Percentiles rank a stretch among this genome's conserved stretches.
These are phyloP conservation scores for Peucedramus taeniatus DNA, from an alignment of 2,113 vertebrate genomes.

Conservation along the genomic window DNA sequence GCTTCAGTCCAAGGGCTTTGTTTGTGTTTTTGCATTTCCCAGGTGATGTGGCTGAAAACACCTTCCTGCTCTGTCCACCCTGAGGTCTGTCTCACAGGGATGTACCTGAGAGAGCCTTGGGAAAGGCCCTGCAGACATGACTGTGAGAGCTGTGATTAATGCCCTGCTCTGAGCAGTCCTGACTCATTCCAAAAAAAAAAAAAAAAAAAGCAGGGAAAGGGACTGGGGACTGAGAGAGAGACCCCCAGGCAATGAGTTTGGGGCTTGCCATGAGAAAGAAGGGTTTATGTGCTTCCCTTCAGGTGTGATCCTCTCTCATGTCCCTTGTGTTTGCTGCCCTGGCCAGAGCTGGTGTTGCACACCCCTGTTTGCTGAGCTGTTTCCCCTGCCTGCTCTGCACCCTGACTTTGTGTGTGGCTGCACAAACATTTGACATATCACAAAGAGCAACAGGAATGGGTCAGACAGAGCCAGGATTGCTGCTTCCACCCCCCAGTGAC, in stretches of 20 bases:
- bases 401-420: not conserved
- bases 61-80: not conserved
- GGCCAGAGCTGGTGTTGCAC: not conserved
- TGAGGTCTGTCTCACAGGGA: accelerated
- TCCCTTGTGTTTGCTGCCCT: not conserved
- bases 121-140: not conserved
- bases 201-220: not conserved
- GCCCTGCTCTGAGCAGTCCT: not conserved
- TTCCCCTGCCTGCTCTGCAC: not conserved
- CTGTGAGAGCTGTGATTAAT: not conserved
- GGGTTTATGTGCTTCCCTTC: not conserved
- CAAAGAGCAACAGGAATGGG: not conserved
- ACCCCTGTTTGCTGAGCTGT: not conserved
- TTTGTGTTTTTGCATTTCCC: not conserved
- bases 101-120: not conserved
- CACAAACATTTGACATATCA: not conserved
- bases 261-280: not conserved
- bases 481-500: not conserved
- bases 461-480: not conserved
- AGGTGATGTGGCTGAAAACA: not conserved
- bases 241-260: not conserved
- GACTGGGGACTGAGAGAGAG: accelerated
- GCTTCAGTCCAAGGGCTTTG: not conserved
- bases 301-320: accelerated
- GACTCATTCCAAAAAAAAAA: too few relatives aligned